A percentile compares a stretch with the other conserved stretches of the same genome.
Evolutionary conservation across 2,113 vertebrate species (phyloP).

Genomic region (Vireo altiloquus): DNA sequence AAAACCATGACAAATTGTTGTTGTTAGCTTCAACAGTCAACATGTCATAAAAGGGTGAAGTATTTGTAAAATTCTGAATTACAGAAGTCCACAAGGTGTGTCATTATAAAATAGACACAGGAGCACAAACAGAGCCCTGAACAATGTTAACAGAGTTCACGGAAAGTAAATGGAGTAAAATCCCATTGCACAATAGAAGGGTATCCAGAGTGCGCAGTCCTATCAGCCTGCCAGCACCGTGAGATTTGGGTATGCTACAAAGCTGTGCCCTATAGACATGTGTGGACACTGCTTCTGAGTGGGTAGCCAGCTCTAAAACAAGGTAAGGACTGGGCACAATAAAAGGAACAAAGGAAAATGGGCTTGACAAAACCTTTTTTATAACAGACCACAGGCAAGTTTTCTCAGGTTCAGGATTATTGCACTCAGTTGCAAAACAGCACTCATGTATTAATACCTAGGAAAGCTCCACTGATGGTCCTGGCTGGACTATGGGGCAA

Average conservation of each 20-base stretch:
- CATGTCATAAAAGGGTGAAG: slow-evolving; percentile 27
- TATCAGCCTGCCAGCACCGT: not conserved
- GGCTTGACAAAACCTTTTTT: not conserved
- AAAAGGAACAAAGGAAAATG: not conserved
- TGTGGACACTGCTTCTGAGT: not conserved
- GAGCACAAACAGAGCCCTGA: slow-evolving; percentile 13
- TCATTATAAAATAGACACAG: slow-evolving; percentile 55
- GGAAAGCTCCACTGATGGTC: not conserved
- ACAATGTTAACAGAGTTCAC: slow-evolving; percentile 37
- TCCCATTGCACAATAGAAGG: slow-evolving; percentile 39
- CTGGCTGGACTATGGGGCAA: not conserved
- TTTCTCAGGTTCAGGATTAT: slow-evolving; percentile 24
- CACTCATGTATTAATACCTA: not conserved
- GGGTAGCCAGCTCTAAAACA: not conserved
- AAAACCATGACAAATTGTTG: not conserved
- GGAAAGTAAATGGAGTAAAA: slow-evolving; percentile 46
- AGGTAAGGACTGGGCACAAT: not conserved
- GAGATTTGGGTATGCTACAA: not conserved
- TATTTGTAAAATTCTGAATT: slow-evolving; percentile 59
- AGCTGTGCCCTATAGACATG: not conserved
- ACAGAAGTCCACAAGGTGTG: slow-evolving; percentile 46
- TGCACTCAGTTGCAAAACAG: slow-evolving; percentile 11
- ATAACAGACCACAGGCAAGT: not conserved
- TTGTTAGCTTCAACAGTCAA: not conserved
- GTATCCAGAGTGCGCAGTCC: not conserved